A percentile compares a stretch with the other conserved stretches of the same genome.
Evolutionary conservation across 2,888 invertebrate species (phyloP).

Genomic region (Calephelis perditalis): DNA sequence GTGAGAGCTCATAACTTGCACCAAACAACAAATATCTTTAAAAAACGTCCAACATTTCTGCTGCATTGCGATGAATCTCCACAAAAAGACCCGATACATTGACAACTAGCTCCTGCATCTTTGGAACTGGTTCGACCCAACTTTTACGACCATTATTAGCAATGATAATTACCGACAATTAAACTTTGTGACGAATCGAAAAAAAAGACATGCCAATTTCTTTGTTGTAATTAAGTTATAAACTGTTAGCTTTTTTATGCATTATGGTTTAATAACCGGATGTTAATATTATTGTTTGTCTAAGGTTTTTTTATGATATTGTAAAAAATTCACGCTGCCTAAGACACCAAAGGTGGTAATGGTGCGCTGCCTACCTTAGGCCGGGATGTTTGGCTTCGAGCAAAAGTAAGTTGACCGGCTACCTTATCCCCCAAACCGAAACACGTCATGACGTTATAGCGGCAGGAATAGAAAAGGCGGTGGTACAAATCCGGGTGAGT

Average conservation of each 20-base stretch:
- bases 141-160: slow-evolving; percentile 25
- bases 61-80: slow-evolving; percentile 33
- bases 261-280: neutral
- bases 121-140: slow-evolving; percentile 33
- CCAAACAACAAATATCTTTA: slow-evolving; percentile 25
- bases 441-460: too few relatives aligned
- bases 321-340: too few relatives aligned
- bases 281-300: too few relatives aligned
- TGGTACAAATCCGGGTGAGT: too few relatives aligned
- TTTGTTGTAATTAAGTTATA: slow-evolving; percentile 7
- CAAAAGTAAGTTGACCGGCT: too few relatives aligned
- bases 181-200: slow-evolving; percentile 16
- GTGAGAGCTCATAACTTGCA: neutral
- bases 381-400: too few relatives aligned
- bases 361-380: too few relatives aligned
- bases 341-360: too few relatives aligned
- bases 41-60: slow-evolving; percentile 35
- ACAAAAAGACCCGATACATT: slow-evolving; percentile 38
- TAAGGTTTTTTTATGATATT: too few relatives aligned
- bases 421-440: too few relatives aligned
- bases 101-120: slow-evolving; percentile 33
- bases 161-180: slow-evolving; percentile 24
- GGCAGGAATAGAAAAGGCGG: too few relatives aligned
- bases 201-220: slow-evolving; percentile 15
- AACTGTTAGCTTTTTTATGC: neutral